Conservation (phyloP, 1,140 invertebrate genomes). For the Pachyrhynchus sulphureomaculatus region DNA sequence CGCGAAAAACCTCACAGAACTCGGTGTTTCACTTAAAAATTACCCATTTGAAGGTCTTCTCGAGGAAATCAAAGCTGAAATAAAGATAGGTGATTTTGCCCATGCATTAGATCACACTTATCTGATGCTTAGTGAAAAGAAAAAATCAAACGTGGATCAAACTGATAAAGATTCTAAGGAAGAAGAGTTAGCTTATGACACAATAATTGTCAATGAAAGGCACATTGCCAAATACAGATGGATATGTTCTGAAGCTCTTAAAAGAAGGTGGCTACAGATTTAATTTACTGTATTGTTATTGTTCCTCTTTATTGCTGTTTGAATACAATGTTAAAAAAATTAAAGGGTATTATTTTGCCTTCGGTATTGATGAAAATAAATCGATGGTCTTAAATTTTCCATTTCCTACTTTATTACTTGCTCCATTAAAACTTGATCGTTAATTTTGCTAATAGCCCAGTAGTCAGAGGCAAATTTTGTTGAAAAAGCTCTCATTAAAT, state of each 20-base stretch:
- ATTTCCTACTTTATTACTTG: too few species aligned
- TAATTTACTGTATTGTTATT: too few species aligned
- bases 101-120: constrained; percentile 16
- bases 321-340: too few species aligned
- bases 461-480: too few species aligned
- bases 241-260: constrained; percentile 1
- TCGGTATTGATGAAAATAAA: too few species aligned
- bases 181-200: background rate
- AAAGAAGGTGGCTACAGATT: constrained; percentile 20
- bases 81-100: background rate
- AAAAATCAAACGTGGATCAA: background rate
- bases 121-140: constrained; percentile 12
- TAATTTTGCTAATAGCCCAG: too few species aligned
- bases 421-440: too few species aligned
- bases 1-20: constrained; percentile 9
- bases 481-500: too few species aligned
- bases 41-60: constrained; percentile 10
- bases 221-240: constrained; percentile 12
- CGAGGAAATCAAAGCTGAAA: constrained; percentile 25
- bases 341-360: too few species aligned
- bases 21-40: constrained; percentile 6
- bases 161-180: background rate
- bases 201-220: too few species aligned
- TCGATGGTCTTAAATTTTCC: too few species aligned
- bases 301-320: too few species aligned